Base-by-base conservation (phyloP, 1,140 invertebrate genomes). In the Drosophila varians region DNA sequence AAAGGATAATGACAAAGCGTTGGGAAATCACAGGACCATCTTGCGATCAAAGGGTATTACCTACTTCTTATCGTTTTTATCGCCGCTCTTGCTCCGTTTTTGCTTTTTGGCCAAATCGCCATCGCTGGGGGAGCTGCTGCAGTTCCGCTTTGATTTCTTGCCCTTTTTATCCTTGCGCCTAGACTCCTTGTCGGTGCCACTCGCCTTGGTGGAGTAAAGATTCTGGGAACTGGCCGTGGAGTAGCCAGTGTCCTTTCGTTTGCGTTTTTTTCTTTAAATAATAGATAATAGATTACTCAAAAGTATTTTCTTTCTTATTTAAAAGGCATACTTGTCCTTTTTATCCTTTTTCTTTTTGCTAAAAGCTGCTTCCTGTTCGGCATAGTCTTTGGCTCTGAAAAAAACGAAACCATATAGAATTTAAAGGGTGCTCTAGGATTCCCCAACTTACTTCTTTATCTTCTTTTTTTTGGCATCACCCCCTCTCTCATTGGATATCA, bases 211-310 rank as follows among this genome's bases (percentile, higher is more conserved):
- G 18, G 86, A 72, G 43, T 91, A 86, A 0, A 91, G 77, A 54
- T 90, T 93, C 54, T 93, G 92, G 0, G 93, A 94, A 79, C 93
- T 94, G 14, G 93, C 94, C 6, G 94, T 95, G 0, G 94, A 94
- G 69, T 94, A 94, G 14, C 93, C 94, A 0, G 94, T 94, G 56
- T 94, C 94, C 78, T 94, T 94, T 5, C 92, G 90, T 6, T 89
- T 90, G 53, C 91, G 92, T 43, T 92, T 92, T 46, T 73, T 76
- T 2, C 80, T 84, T 14, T 1, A 38, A 38, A 7, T 38, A 11
- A 16, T 1, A 38, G 28, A 11, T 31, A 11, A 11, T 3, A 0
- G 4, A 0, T 0, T 31, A 31, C 3, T 11, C 21, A 21, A 21
- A 21, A 21, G 21, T 4, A 31, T 11, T 31, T 31, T 8, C 26